A percentile compares a stretch with the other conserved stretches of the same genome.
Conservation (phyloP, 1,140 invertebrate genomes). For the Leptinotarsa texana region DNA sequence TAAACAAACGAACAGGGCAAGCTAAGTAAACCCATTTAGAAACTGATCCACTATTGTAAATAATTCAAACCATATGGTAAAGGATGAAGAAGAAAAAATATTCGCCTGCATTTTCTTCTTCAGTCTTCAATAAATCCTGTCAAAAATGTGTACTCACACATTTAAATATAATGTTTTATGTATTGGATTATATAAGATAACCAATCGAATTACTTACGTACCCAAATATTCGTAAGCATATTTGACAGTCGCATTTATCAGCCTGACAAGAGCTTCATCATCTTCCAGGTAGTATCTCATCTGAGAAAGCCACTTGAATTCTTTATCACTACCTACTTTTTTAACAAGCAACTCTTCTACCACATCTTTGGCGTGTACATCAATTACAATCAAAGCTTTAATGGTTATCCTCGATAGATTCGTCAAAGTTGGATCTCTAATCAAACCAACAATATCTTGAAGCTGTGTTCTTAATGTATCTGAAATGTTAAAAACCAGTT, state of each 20-base stretch:
- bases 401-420: constrained; percentile 76
- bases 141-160: too few relatives aligned
- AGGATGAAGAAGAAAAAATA: too few relatives aligned
- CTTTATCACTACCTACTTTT: constrained; percentile 70
- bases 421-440: constrained; percentile 61
- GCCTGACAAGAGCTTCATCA: constrained; percentile 74
- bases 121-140: too few relatives aligned
- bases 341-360: constrained; percentile 73
- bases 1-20: too few relatives aligned
- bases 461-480: constrained; percentile 57
- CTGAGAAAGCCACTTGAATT: constrained; percentile 92
- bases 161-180: too few relatives aligned
- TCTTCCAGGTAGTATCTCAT: constrained; percentile 84
- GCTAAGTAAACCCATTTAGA: too few relatives aligned
- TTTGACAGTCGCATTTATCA: constrained; percentile 82
- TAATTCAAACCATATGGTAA: too few relatives aligned
- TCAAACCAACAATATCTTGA: constrained; percentile 67
- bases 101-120: too few relatives aligned
- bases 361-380: constrained; percentile 91
- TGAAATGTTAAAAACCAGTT: not conserved
- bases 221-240: constrained; percentile 94
- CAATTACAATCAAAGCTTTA: constrained; percentile 85
- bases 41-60: too few relatives aligned
- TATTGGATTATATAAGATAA: too few relatives aligned
- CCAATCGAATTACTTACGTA: not conserved